Evolutionary conservation across 2,113 vertebrate genomes (phyloP), one percentile per base, ranked within the genome.

Genomic region (Periophthalmus modestus): DNA sequence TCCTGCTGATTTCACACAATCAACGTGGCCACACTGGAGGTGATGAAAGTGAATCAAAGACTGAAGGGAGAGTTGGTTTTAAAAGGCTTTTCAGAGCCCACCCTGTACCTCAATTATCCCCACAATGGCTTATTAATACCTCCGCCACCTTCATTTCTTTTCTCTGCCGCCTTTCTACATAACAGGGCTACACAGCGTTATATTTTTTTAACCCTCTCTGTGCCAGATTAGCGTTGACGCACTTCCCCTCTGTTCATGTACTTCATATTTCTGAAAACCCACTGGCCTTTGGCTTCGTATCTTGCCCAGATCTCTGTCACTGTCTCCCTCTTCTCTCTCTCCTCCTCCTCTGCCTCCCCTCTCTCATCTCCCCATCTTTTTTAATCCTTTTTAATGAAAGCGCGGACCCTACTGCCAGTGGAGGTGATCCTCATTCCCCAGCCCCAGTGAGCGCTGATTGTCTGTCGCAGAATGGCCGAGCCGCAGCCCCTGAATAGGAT

Each of bases 1-100:
- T 95, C 93, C 92, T 94, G 94, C 95, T 93, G 95, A 95, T 96
- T 96, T 95, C 95, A 94, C 93, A 95, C 95, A 96, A 96, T 97
- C 96, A 96, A 92, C 93, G 88, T 80, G 89, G 87, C 92, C 93
- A 94, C 92, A 90, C 94, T 94, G 93, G 95, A 95, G 95, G 94
- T 93, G 94, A 95, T 95, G 94, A 96, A 95, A 96, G 95, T 95
- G 94, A 95, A 95, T 93, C 93, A 94, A 95, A 95, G 93, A 94
- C 94, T 90, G 92, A 94, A 94, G 94, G 69, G 80, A 87, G 87
- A 88, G 86, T 85, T 87, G 82, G 71, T 84, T 87, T 83, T 83
- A 80, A 87, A 89, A 90, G 91, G 88, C 89, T 90, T 94, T 93
- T 94, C 92, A 93, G 92, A 92, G 90, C 82, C 89, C 91, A 91